Percentiles rank a stretch among this genome's conserved stretches.
These are phyloP conservation scores for Rhynchophorus ferrugineus DNA, from an alignment of 1,140 invertebrate species.

Conservation along the genomic window DNA sequence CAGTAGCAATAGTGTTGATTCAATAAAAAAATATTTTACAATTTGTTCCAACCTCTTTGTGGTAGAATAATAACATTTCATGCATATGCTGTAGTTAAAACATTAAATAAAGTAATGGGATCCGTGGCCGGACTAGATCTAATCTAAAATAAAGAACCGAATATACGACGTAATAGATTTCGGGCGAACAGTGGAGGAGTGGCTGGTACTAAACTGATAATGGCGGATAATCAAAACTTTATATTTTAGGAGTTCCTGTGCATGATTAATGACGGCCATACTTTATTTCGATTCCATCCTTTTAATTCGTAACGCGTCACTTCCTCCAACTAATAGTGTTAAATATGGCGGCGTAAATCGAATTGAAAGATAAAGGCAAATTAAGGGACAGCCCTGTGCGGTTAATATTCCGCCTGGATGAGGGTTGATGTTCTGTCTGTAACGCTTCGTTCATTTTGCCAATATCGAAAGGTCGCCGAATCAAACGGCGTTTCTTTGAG, in stretches of 20 bases:
- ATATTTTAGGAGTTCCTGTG: constrained; percentile 25
- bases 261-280: constrained; percentile 20
- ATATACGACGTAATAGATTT: constrained; percentile 22
- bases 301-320: constrained; percentile 23
- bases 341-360: constrained; percentile 14
- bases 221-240: constrained; percentile 26
- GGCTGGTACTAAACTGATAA: constrained; percentile 24
- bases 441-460: constrained; percentile 5
- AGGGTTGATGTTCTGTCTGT: constrained; percentile 12
- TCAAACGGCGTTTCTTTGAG: neutral
- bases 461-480: constrained; percentile 10
- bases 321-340: constrained; percentile 22
- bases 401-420: constrained; percentile 16
- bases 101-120: constrained; percentile 2
- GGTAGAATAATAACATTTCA: no score
- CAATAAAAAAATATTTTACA: no score
- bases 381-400: constrained; percentile 17
- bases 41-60: no score
- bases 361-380: constrained; percentile 23
- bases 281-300: constrained; percentile 23
- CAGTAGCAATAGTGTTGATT: no score
- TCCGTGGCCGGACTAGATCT: constrained; percentile 13
- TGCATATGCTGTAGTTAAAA: no score
- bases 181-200: constrained; percentile 17
- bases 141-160: constrained; percentile 21